Evolutionary conservation across 1,140 invertebrate genomes (phyloP).

Genomic region (Drosophila kikkawai): DNA sequence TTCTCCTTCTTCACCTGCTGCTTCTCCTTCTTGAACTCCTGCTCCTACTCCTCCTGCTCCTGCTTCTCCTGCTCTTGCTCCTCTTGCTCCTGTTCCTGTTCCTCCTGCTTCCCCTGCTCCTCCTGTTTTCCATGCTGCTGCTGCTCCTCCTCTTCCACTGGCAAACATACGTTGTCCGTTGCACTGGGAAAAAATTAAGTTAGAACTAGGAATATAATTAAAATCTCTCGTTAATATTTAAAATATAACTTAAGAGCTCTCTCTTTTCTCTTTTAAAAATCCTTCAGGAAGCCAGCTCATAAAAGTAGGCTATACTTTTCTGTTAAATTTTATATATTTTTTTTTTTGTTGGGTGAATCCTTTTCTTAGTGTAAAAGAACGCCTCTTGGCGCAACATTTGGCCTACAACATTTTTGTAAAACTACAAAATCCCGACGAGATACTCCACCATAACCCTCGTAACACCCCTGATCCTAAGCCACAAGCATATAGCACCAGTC

Average conservation of each 20-base stretch:
- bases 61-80: background rate
- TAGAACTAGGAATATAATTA: background rate
- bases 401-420: constrained; percentile 71
- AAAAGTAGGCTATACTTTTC: background rate
- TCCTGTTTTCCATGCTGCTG: background rate
- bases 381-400: constrained; percentile 65
- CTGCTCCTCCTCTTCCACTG: too few species aligned
- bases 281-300: background rate
- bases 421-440: constrained; percentile 43
- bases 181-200: background rate
- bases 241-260: background rate
- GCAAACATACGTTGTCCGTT: background rate
- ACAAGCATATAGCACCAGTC: constrained; percentile 5
- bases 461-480: constrained; percentile 3
- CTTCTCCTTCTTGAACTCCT: too few species aligned
- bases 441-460: background rate
- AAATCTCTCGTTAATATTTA: too few species aligned
- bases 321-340: too few species aligned
- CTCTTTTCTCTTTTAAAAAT: background rate
- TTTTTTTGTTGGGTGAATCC: too few species aligned
- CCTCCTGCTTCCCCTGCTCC: background rate
- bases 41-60: background rate
- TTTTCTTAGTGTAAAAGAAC: background rate
- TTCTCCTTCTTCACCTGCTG: too few species aligned
- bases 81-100: background rate